Percentiles rank a stretch among this genome's conserved stretches.
phyloP scores from a whole-genome alignment of 2,113 vertebrate genomes.

The Gorsachius goisagi region DNA sequence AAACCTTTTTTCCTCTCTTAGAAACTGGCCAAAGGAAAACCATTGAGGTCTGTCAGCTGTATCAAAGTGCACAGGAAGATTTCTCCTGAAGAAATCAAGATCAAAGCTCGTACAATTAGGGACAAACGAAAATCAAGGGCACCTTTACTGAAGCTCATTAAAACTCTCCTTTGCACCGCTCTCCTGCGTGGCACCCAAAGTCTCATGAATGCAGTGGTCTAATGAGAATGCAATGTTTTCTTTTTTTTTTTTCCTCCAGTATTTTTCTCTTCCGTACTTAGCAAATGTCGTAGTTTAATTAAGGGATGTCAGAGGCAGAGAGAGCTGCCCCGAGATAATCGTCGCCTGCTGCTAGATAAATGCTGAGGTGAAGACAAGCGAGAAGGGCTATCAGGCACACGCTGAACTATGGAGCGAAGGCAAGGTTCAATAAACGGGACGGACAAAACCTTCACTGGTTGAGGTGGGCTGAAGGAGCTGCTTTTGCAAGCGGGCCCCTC shows the following conservation, averaged over 20 bases:
- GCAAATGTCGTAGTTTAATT: slow-evolving; percentile 66
- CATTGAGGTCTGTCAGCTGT: background rate
- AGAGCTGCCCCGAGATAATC: slow-evolving; percentile 37
- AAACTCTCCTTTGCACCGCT: background rate
- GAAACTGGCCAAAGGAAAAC: background rate
- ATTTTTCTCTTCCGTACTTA: slow-evolving; percentile 33
- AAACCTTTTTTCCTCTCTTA: background rate
- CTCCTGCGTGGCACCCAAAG: background rate
- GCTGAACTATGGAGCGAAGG: background rate
- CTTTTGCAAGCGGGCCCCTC: background rate
- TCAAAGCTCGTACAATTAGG: slow-evolving; percentile 5
- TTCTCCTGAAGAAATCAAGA: slow-evolving; percentile 38
- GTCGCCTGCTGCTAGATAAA: slow-evolving; percentile 44
- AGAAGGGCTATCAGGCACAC: background rate
- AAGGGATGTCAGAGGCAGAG: slow-evolving; percentile 58
- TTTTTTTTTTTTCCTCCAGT: background rate
- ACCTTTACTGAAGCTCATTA: slow-evolving; percentile 54
- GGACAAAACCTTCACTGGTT: background rate
- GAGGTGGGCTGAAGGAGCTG: background rate
- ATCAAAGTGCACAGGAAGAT: background rate
- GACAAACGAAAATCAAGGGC: slow-evolving; percentile 43
- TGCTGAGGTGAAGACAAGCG: slow-evolving; percentile 48
- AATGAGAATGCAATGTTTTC: slow-evolving; percentile 3
- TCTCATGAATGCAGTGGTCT: slow-evolving; percentile 8
- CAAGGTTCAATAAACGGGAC: background rate